Base-by-base conservation (phyloP, 2,113 vertebrate genomes). In the Ibidorhyncha struthersii region DNA sequence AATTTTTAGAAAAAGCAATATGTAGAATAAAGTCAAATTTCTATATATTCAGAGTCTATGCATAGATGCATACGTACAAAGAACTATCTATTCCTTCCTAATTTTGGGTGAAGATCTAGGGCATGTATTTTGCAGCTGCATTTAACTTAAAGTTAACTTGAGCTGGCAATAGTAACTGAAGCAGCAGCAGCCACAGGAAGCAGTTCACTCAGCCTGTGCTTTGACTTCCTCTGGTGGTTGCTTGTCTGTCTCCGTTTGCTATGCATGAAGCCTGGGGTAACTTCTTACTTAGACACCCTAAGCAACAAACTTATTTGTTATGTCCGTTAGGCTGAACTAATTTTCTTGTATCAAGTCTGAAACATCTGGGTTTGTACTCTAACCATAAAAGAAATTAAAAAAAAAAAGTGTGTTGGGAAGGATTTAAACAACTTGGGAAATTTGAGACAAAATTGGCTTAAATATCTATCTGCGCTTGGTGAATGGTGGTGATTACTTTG, bases 51-150 rank as follows among this genome's bases (percentile, higher is more conserved):
- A 36, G 1, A 27, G 8, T 11, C 40, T 16, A 0, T 10, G 5
- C 7, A 13, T 2, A 1, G 56, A n/a, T 58, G 25, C 1, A 10
- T 4, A 2, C 6, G 1, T 49, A 14, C 6, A 65, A 18, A 66
- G n/a, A 55, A 12, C 6, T n/a, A 18, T 20, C 30, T 41, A 11
- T 34, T 56, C 20, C 12, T 13, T 26, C 11, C 36, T 53, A 23
- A 26, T 34, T 65, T 49, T 20, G 30, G 7, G 12, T 52, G n/a
- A 10, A 49, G 36, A 50, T 34, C 14, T 63, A 69, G n/a, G 12
- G 23, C 12, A 2, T 45, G 61, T 41, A 93, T 38, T 72, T 41
- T 47, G n/a, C 21, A 55, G 43, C 43, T 7, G 2, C 13, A 6
- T 22, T 10, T 6, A 7, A 8, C 11, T 20, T 43, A 26, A 50